Evolutionary conservation across 2,888 invertebrate species (phyloP), one percentile per base, ranked within the genome.

Genomic region (Girardia tigrina): DNA sequence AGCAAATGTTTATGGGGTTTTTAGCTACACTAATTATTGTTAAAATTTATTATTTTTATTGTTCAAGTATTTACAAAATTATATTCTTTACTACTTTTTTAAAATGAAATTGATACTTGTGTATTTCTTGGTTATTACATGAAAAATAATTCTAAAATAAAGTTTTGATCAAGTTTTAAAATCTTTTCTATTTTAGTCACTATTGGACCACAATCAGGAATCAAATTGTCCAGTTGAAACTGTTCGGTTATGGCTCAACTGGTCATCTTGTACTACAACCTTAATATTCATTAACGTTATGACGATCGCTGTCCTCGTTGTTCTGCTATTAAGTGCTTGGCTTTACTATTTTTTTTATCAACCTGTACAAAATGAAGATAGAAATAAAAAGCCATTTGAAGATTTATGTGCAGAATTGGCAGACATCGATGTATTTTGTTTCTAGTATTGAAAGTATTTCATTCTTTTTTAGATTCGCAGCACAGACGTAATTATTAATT

Each of bases 401-500:
- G 36, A 74, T 23, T 75, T 75, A 29, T 75, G 75, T 29, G 23
- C 70, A 2, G 75, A 75, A 26, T 42, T 75, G 29, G 73, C 36
- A 26, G 36, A 75, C 16, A 20, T 75, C 4, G 75, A 75, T 36
- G 75, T 75, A 29, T 29, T 14, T 28, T 29, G 12, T 71, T 26
- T 70, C 26, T 16, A 36, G 69, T 29, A 14, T 16, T 73, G n/a
- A 12, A 16, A 14, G 12, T 36, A 4, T 71, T 71, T 16, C 69
- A 71, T 70, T 73, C 71, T 8, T 70, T 69, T 12, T 4, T 42
- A 76, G 76, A 75, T 76, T 27, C 73, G 42, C 23, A 28, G 29
- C 8, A 23, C 28, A 1, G 42, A 74, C 4, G 75, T 76, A 27
- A 42, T 76, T 16, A 89, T 92, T 78, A 92, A 91, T 85, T 87